These are phyloP conservation scores for Rhorus exstirpatorius DNA, from an alignment of 2,888 invertebrate species.

Conservation along the genomic window DNA sequence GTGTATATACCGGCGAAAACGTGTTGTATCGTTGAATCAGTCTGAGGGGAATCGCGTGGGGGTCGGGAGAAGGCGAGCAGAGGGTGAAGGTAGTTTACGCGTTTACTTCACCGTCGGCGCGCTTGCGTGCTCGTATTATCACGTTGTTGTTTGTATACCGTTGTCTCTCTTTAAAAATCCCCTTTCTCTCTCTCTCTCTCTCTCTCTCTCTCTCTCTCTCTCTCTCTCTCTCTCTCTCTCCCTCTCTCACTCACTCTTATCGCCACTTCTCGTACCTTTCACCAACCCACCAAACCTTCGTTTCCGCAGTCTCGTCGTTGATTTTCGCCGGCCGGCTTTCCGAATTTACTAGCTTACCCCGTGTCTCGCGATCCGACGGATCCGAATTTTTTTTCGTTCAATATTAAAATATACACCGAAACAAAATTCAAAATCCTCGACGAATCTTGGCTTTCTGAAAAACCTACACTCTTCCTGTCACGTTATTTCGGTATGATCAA, in stretches of 20 bases:
- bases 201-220: slow-evolving; percentile 40
- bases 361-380: slow-evolving; percentile 51
- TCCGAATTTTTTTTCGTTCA: not conserved
- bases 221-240: slow-evolving; percentile 3
- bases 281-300: slow-evolving; percentile 21
- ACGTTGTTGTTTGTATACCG: slow-evolving; percentile 65
- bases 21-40: slow-evolving; percentile 68
- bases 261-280: slow-evolving; percentile 28
- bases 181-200: slow-evolving; percentile 1
- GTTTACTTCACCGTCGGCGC: slow-evolving; percentile 65
- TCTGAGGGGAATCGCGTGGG: slow-evolving; percentile 27
- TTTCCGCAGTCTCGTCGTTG: slow-evolving; percentile 47
- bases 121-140: slow-evolving; percentile 68
- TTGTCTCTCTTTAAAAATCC: slow-evolving; percentile 38
- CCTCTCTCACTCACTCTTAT: slow-evolving; percentile 11
- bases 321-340: slow-evolving; percentile 61
- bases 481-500: not conserved
- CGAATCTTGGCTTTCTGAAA: no score
- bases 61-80: not conserved
- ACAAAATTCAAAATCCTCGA: not conserved
- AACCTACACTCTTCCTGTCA: not conserved
- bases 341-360: slow-evolving; percentile 45
- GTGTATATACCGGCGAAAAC: slow-evolving; percentile 60
- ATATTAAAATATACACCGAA: not conserved
- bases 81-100: slow-evolving; percentile 59